Conservation (phyloP, 2,797 vertebrate genomes). For the Macropus fuliginosus region DNA sequence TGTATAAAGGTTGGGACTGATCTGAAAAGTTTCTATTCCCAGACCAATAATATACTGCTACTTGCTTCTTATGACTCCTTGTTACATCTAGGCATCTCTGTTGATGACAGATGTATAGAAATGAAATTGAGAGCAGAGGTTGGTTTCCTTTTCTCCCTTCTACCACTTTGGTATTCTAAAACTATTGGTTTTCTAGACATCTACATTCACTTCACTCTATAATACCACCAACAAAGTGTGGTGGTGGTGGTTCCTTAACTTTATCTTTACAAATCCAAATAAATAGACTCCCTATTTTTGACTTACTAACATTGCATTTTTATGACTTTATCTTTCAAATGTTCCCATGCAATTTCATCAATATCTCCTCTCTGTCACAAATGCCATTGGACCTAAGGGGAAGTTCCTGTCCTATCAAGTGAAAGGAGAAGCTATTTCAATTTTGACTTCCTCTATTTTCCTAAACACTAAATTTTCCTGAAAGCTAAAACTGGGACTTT, state of each 20-base stretch:
- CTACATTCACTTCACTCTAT: slow-evolving; percentile 13
- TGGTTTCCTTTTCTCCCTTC: slow-evolving; percentile 5
- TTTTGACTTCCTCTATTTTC: slow-evolving; percentile 68
- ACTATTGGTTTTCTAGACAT: background rate
- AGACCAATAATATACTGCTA: background rate
- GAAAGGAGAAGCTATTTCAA: slow-evolving; percentile 66
- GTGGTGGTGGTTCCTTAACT: background rate
- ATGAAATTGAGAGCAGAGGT: background rate
- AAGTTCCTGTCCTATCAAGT: slow-evolving; percentile 73
- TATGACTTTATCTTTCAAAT: slow-evolving; percentile 30
- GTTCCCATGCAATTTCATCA: background rate
- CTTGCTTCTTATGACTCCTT: background rate
- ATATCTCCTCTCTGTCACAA: slow-evolving; percentile 48
- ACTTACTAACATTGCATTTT: slow-evolving; percentile 21
- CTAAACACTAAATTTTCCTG: slow-evolving; percentile 50
- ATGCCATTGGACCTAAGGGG: slow-evolving; percentile 63
- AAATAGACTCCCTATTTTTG: background rate
- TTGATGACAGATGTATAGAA: background rate
- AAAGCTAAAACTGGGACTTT: slow-evolving; percentile 46
- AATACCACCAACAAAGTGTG: background rate
- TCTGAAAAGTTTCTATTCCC: background rate
- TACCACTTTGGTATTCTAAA: slow-evolving; percentile 34
- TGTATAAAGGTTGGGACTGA: background rate
- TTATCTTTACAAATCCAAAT: slow-evolving; percentile 17
- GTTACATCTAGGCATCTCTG: background rate